Evolutionary conservation across 2,888 invertebrate genomes (phyloP), one percentile per base, ranked within the genome.

Genomic region (Oligia fasciuncula): DNA sequence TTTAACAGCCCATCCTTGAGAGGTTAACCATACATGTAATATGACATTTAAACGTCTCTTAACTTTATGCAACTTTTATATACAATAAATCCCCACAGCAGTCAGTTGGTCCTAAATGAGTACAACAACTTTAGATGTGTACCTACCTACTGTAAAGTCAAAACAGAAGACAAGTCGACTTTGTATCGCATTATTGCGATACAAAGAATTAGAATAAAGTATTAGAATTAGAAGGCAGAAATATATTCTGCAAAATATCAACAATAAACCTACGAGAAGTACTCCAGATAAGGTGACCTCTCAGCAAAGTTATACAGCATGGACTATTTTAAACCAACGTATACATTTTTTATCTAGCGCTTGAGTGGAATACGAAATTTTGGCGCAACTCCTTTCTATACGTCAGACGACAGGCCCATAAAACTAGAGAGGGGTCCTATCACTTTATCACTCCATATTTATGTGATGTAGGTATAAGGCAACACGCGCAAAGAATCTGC

Each of bases 281-380:
- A 23, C 29, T 35, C 8, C 60, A 69, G 54, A 87, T 87, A 83
- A 79, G 73, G 76, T 80, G 76, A 74, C 76, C 70, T 66, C 69
- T 75, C 63, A 66, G 29, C 43, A 76, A 77, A 73, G 65, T 78
- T 77, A 72, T n/a, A 67, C 51, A 68, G 73, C 75, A 71, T 57
- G 49, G 68, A 80, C 77, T 76, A 76, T 78, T 83, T 84, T 77
- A 79, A 83, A 84, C 77, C 81, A 80, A 77, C 84, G 63, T 71
- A 79, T 79, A 81, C 85, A 85, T 84, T 85, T 86, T 84, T 86
- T 84, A 85, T 85, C 79, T 79, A 75, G 67, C 77, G 62, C 80
- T 77, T 81, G 83, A 74, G 65, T 75, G 51, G 90, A 88, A 90
- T 89, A 89, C 82, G 73, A 81, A 89, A 90, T 88, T 85, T 84